A percentile compares a stretch with the other conserved stretches of the same genome.
Evolutionary conservation across 2,113 vertebrate species (phyloP).

Genomic region (Rousettus leschenaultii): DNA sequence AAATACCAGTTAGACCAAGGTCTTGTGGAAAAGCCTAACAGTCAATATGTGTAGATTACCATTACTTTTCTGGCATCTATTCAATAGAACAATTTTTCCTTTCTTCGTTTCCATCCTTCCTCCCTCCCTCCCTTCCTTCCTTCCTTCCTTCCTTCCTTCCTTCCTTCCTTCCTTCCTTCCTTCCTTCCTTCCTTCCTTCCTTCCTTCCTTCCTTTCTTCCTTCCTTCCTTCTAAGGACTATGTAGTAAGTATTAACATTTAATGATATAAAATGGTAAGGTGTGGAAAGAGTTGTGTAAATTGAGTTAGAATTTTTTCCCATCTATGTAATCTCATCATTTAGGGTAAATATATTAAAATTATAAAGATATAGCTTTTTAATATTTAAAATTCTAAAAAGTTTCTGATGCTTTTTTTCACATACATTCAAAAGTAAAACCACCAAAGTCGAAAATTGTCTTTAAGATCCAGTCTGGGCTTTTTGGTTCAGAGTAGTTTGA

Average conservation of each 20-base stretch:
- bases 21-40: not conserved
- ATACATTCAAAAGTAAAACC: not conserved
- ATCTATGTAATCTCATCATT: not conserved
- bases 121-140: not conserved
- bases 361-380: not conserved
- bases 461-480: not conserved
- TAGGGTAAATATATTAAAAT: not conserved
- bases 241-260: not conserved
- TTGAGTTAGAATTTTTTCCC: not conserved
- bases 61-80: not conserved
- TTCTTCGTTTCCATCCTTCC: rapidly evolving
- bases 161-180: no score
- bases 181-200: not conserved
- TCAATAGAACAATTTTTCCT: not conserved
- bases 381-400: not conserved
- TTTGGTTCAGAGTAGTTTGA: not conserved
- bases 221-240: not conserved
- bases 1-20: not conserved
- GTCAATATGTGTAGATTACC: not conserved
- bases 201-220: not conserved
- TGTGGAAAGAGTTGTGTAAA: not conserved
- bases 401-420: not conserved
- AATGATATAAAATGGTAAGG: not conserved
- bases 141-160: not conserved
- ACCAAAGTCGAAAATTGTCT: not conserved